A percentile compares a stretch with the other conserved stretches of the same genome.
phyloP scores from a whole-genome alignment of 2,888 invertebrate species.

The Scrobipalpa atriplicella region DNA sequence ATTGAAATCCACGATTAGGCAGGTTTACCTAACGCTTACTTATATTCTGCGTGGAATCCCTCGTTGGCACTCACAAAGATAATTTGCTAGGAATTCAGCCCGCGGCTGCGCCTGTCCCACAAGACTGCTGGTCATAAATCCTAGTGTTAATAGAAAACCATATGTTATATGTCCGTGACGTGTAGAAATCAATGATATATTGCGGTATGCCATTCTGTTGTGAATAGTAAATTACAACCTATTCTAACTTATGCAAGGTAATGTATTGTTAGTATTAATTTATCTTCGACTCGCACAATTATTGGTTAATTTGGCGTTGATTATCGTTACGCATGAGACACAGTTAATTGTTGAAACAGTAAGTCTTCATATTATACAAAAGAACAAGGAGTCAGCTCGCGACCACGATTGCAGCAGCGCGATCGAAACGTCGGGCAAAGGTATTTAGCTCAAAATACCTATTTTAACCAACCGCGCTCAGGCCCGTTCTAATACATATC shows the following conservation, averaged over 20 bases:
- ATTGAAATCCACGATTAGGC: slow-evolving; percentile 61
- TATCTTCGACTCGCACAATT: too few relatives aligned
- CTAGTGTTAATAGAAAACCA: slow-evolving; percentile 45
- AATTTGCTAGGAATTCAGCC: slow-evolving; percentile 35
- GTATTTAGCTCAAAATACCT: too few relatives aligned
- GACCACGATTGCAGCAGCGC: too few relatives aligned
- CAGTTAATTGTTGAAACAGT: too few relatives aligned
- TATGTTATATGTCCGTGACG: slow-evolving; percentile 24
- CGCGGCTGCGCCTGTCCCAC: slow-evolving; percentile 30
- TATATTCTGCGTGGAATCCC: slow-evolving; percentile 53
- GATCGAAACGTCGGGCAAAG: too few relatives aligned
- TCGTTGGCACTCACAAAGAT: slow-evolving; percentile 21
- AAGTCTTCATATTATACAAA: too few relatives aligned
- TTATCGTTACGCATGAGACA: too few relatives aligned
- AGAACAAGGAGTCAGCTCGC: too few relatives aligned
- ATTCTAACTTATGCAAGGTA: neutral
- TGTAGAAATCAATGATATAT: slow-evolving; percentile 23
- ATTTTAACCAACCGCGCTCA: too few relatives aligned
- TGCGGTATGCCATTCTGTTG: slow-evolving; percentile 11
- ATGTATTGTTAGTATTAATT: neutral
- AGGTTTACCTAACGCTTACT: slow-evolving; percentile 56
- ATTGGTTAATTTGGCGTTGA: too few relatives aligned
- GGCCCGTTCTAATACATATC: too few relatives aligned
- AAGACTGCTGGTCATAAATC: slow-evolving; percentile 45
- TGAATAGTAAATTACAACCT: neutral